A percentile compares a stretch with the other conserved stretches of the same genome.
phyloP scores from a whole-genome alignment of 2,797 vertebrate species.

The Vireo griseus region DNA sequence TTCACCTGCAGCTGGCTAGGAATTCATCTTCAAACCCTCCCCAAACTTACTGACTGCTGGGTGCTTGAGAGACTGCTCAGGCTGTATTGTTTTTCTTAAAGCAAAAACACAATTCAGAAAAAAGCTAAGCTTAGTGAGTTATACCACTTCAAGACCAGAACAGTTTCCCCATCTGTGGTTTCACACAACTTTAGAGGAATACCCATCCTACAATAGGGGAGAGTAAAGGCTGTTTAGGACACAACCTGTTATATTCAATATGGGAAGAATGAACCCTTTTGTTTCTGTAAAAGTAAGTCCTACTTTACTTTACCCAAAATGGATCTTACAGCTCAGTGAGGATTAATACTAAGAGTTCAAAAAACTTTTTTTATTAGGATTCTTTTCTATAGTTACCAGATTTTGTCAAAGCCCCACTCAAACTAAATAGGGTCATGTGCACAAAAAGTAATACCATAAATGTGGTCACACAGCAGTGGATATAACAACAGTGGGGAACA shows the following conservation, averaged over 20 bases:
- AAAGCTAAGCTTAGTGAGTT: not conserved
- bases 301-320: not conserved
- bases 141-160: not conserved
- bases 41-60: not conserved
- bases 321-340: not conserved
- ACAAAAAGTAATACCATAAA: not conserved
- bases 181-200: not conserved
- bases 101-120: not conserved
- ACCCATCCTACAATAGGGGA: accelerated
- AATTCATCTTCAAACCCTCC: not conserved
- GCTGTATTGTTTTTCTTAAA: not conserved
- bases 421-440: not conserved
- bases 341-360: not conserved
- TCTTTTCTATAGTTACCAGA: not conserved
- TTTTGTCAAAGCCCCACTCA: not conserved
- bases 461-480: not conserved
- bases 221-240: not conserved
- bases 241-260: not conserved
- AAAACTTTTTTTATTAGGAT: not conserved
- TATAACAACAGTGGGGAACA: not conserved
- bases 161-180: not conserved
- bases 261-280: not conserved
- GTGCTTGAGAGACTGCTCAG: not conserved
- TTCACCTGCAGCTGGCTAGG: not conserved
- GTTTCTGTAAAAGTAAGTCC: not conserved